Percentiles rank a stretch among this genome's conserved stretches.
phyloP scores from a whole-genome alignment of 30 jellyfish, hydroid and myxozoan species.

The Clytia hemisphaerica region DNA sequence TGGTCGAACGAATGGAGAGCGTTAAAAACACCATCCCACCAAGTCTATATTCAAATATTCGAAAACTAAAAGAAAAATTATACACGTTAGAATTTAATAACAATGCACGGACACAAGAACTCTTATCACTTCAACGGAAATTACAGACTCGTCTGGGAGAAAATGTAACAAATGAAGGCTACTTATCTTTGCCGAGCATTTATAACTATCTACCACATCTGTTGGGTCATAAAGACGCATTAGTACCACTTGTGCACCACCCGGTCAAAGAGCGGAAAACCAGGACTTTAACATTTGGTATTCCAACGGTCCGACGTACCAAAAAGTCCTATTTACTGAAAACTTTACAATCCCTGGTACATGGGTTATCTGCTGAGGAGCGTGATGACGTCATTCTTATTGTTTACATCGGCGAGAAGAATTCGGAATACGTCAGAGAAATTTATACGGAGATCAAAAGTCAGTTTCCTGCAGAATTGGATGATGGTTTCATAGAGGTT shows the following conservation, averaged over 20 bases:
- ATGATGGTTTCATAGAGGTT: conserved; percentile 71
- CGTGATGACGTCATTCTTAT: conserved; percentile 69
- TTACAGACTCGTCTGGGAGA: conserved; percentile 41
- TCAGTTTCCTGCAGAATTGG: conserved; percentile 42
- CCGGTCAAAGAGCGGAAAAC: conserved; percentile 16
- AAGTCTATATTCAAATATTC: conserved; percentile 38
- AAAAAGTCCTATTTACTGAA: conserved; percentile 59
- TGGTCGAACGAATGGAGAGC: conserved; percentile 5
- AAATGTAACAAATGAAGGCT: conserved; percentile 38
- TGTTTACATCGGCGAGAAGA: conserved; percentile 84
- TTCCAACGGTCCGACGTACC: conserved; percentile 77
- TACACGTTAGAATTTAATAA: conserved; percentile 56
- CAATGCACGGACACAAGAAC: conserved; percentile 58
- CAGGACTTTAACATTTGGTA: conserved; percentile 81
- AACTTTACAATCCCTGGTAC: conserved; percentile 63
- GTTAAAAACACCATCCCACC: conserved; percentile 50
- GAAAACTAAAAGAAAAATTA: conserved; percentile 43
- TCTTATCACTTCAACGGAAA: conserved; percentile 46
- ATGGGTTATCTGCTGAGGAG: conserved; percentile 81
- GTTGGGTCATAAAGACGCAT: conserved; percentile 76
- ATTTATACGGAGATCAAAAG: conserved; percentile 27
- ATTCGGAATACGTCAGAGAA: conserved; percentile 10
- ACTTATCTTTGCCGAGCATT: conserved; percentile 71
- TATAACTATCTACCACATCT: conserved; percentile 74
- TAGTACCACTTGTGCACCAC: conserved; percentile 52